Base-by-base conservation (phyloP, 2,888 invertebrate species). In the Epiperipatus broadwayi region DNA sequence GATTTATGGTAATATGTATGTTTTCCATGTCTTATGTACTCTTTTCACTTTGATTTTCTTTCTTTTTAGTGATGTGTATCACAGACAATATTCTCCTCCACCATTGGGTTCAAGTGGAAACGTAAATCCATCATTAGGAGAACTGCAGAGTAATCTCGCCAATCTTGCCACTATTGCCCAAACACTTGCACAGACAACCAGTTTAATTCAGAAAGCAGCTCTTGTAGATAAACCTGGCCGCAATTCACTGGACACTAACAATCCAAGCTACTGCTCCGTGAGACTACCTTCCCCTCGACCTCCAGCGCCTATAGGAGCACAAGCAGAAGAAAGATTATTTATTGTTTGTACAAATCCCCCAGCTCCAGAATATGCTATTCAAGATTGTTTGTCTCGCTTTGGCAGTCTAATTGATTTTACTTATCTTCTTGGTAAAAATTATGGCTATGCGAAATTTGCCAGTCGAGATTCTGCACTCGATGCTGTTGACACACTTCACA, bases 371-470 rank as follows among this genome's bases (percentile, higher is more conserved):
- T 70, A 75, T 42, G 74, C 79, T 18, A 64, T 91, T 52, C 73
- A 77, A 50, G 85, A 89, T 57, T 72, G 81, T 15, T 89, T 89
- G 58, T 80, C 80, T 50, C 72, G 87, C 51, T 89, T 89, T 62
- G 87, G 85, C 4, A 72, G 77, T 54, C 66, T 89, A 7, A 83
- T 87, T 41, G 85, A 84, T 57, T 80, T 85, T 2, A 87, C 83
- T 55, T 72, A 87, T 57, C 63, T 89, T 48, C 75, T 75, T 34
- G 79, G 84, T 54, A 79, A 81, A 55, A 87, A 83, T 52, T 85
- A 81, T 59, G 89, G 89, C 1, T 89, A 84, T 60, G 87, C 81
- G 4, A 80, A 83, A 52, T 89, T 78, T 60, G 75, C 81, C 3
- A 68, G 66, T 34, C 67, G 65, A 37, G 70, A 73, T 27, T 73